Percentiles rank a stretch among this genome's conserved stretches.
Conservation (phyloP, 2,113 vertebrate species). For the Rhea pennata region DNA sequence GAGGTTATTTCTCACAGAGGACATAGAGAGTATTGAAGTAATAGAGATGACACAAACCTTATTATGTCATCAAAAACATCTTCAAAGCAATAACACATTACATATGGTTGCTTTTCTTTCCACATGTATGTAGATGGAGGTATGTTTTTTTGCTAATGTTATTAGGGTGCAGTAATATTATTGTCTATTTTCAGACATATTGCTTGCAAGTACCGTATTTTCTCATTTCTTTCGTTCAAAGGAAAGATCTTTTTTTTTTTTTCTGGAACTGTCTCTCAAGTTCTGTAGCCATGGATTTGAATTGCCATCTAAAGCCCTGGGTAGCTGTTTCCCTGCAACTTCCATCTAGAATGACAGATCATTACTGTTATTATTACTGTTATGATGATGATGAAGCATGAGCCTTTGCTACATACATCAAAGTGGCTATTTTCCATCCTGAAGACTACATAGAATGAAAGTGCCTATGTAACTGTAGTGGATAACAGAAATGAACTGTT, state of each 20-base stretch:
- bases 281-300: not conserved
- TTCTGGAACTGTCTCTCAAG: not conserved
- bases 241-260: not conserved
- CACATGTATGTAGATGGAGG: not conserved
- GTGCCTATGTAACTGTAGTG: not conserved
- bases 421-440: not conserved
- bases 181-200: not conserved
- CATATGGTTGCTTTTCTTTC: not conserved
- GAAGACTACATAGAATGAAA: not conserved
- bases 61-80: not conserved
- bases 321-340: not conserved
- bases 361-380: not conserved
- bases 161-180: not conserved
- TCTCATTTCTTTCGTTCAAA: not conserved
- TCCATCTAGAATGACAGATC: not conserved
- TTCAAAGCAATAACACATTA: not conserved
- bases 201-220: not conserved
- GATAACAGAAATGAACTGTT: not conserved
- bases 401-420: not conserved
- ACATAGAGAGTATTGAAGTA: not conserved
- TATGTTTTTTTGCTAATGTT: not conserved
- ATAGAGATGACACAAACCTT: conserved; percentile 23
- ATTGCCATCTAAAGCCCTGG: not conserved
- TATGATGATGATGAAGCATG: not conserved
- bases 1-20: conserved; percentile 28